Evolutionary conservation across 2,888 invertebrate species (phyloP).

Genomic region (Phaonia tiefii): DNA sequence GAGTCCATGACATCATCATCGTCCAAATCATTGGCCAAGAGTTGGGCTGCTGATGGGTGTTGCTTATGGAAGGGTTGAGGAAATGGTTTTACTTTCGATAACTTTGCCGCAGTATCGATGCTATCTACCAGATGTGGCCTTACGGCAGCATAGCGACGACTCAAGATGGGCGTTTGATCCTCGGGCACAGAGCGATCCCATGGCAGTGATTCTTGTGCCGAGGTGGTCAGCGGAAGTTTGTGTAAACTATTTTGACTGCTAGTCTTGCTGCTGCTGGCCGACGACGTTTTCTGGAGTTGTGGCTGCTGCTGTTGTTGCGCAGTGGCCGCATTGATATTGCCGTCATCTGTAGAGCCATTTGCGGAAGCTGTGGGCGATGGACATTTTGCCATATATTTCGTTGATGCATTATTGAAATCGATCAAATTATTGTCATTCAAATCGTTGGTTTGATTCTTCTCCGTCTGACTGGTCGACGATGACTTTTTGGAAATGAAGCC

Average conservation of each 20-base stretch:
- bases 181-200: constrained; percentile 78
- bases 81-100: constrained; percentile 77
- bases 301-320: constrained; percentile 36
- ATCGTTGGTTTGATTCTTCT: constrained; percentile 72
- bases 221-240: constrained; percentile 69
- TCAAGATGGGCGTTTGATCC: constrained; percentile 79
- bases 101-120: constrained; percentile 77
- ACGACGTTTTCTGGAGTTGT: constrained; percentile 69
- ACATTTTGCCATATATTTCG: constrained; percentile 53
- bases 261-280: constrained; percentile 69
- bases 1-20: constrained; percentile 75
- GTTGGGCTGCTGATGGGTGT: constrained; percentile 72
- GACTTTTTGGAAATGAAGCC: constrained; percentile 79
- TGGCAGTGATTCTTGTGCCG: constrained; percentile 79
- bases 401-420: constrained; percentile 75
- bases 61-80: constrained; percentile 77
- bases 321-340: constrained; percentile 44
- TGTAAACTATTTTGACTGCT: constrained; percentile 70
- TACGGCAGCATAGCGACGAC: constrained; percentile 80
- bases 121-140: constrained; percentile 76
- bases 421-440: constrained; percentile 80
- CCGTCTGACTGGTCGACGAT: constrained; percentile 24
- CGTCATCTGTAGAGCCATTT: constrained; percentile 61
- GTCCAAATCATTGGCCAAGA: constrained; percentile 75
- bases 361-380: constrained; percentile 65